These are phyloP conservation scores for Halcyon senegalensis DNA, from an alignment of 2,113 vertebrate species.

Conservation along the genomic window DNA sequence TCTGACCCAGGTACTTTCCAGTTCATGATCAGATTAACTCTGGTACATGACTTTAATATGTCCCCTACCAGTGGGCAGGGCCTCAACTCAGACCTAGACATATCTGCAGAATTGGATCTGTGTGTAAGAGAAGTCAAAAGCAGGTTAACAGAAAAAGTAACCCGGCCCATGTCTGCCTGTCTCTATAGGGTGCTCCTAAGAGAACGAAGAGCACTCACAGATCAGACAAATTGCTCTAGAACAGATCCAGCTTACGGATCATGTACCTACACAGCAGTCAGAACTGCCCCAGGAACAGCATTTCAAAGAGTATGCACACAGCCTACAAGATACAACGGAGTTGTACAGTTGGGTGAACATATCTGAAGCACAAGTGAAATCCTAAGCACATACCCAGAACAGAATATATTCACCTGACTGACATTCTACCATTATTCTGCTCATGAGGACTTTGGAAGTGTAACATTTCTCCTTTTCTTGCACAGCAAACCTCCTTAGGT, in stretches of 20 bases:
- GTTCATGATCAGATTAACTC: not conserved
- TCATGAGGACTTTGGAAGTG: not conserved
- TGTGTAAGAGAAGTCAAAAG: not conserved
- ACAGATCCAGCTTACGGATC: not conserved
- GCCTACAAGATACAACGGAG: not conserved
- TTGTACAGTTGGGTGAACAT: not conserved
- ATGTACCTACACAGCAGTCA: not conserved
- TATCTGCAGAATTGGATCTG: not conserved
- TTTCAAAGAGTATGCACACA: not conserved
- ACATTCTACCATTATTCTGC: not conserved
- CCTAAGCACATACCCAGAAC: rapidly evolving
- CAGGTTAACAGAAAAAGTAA: not conserved
- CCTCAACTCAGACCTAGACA: not conserved
- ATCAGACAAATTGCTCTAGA: not conserved
- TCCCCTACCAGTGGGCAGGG: not conserved
- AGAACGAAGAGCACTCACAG: not conserved
- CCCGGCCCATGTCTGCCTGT: not conserved
- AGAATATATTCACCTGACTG: not conserved
- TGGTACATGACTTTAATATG: not conserved
- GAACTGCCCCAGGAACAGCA: not conserved
- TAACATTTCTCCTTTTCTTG: not conserved
- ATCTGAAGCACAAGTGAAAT: not conserved
- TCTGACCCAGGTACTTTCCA: not conserved
- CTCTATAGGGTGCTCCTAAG: not conserved
- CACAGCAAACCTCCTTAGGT: not conserved